Evolutionary conservation across 2,888 invertebrate species (phyloP).

Genomic region (Nomada ferruginata): DNA sequence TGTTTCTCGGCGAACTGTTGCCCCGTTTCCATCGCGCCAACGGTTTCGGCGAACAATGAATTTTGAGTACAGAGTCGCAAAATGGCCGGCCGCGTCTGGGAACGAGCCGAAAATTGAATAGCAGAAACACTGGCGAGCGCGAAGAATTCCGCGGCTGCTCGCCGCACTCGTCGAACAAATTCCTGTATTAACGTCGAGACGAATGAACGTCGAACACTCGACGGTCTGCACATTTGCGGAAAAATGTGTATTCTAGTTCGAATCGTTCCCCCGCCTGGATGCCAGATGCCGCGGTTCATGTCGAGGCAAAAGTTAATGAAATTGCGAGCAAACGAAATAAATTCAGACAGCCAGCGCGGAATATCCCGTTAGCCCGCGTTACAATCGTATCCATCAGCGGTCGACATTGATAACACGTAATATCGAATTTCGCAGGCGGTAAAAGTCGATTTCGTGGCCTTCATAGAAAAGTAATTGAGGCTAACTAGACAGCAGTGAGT

Average conservation of each 20-base stretch:
- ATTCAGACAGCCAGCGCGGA: too few species aligned
- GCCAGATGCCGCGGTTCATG: not conserved
- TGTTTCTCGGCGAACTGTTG: too few species aligned
- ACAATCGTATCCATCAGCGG: too few species aligned
- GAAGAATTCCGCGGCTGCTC: not conserved
- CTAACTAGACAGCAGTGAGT: slow-evolving; percentile 31
- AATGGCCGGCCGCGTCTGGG: not conserved
- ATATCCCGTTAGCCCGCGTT: too few species aligned
- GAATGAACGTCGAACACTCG: not conserved
- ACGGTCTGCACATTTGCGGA: too few species aligned
- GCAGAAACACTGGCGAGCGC: too few species aligned
- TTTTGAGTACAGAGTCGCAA: too few species aligned
- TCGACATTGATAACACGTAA: not conserved
- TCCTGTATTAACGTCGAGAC: not conserved
- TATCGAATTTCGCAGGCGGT: not conserved
- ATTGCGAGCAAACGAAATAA: too few species aligned
- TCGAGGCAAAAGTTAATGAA: not conserved
- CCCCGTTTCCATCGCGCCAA: not conserved
- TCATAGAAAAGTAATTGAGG: slow-evolving; percentile 22
- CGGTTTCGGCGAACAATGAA: not conserved
- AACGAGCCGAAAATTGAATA: not conserved
- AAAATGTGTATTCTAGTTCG: too few species aligned
- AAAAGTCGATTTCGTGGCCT: not conserved
- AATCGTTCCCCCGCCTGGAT: too few species aligned
- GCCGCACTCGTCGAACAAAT: not conserved